Base-by-base conservation (phyloP, 2,888 invertebrate species). In the Campoplex capitator region DNA sequence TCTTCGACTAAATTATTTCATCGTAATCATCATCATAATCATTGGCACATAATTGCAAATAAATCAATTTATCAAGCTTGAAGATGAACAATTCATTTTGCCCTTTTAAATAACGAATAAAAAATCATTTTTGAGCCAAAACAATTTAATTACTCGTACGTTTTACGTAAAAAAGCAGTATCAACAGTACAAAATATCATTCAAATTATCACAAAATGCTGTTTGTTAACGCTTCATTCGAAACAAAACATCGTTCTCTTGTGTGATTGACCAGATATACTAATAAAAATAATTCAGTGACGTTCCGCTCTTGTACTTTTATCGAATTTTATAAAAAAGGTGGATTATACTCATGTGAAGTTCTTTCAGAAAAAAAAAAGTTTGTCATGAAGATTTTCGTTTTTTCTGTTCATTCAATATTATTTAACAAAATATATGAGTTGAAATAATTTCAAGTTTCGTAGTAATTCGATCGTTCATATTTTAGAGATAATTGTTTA, bases 381-480 rank as follows among this genome's bases (percentile, higher is more conserved):
- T 58, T 58, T 58, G 2, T 58, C 3, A 13, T 13, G 28, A 28
- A 58, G 23, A 23, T 23, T 23, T 6, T 38, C 38, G 7, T 16
- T 2, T 16, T 13, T 1, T 13, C 28, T 58, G 62, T 32, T 13
- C 13, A 32, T 62, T 11, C 16, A 62, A 62, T 62, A 32, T 62
- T 32, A 62, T 62, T 32, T 32, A 6, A 32, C 13, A 16, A 62
- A 62, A 65, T 38, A 67, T 42, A 56, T 8, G 16, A 75, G 23
- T 70, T 73, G 45, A n/a, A 62, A 82, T 62, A n/a, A 48, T 67
- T 68, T 45, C 0, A 68, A 68, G 75, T 1, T 32, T 54, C 67
- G 8, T 18, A 13, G 16, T 35, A 51, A 67, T 56, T 16, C n/a
- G 13, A n/a, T 56, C 11, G 45, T 28, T 23, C 28, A 45, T 58